Evolutionary conservation across 2,113 vertebrate genomes (phyloP).

Genomic region (Eudorcas thomsonii): DNA sequence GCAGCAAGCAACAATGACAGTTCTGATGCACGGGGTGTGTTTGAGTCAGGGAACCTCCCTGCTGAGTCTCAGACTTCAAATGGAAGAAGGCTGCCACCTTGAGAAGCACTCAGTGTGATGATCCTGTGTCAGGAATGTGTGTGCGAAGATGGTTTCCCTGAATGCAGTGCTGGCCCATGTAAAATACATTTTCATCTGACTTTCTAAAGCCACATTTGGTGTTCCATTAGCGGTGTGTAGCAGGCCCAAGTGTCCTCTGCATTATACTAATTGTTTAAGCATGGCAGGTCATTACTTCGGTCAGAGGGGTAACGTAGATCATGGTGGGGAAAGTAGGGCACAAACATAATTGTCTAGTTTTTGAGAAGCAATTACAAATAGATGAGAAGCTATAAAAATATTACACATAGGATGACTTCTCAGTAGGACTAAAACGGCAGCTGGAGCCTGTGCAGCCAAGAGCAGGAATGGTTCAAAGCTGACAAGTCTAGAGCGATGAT

Average conservation of each 20-base stretch:
- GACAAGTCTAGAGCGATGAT: conserved; percentile 64
- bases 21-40: neutral
- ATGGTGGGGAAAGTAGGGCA: conserved; percentile 46
- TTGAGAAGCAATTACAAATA: conserved; percentile 77
- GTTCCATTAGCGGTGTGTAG: conserved; percentile 60
- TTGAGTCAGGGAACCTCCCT: neutral
- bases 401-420: conserved; percentile 60
- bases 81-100: neutral
- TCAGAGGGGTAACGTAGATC: conserved; percentile 62
- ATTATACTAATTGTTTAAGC: conserved; percentile 75
- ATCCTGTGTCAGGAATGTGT: neutral
- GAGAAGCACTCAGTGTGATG: neutral
- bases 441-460: conserved; percentile 43
- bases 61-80: neutral
- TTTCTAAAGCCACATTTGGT: conserved; percentile 63
- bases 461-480: conserved; percentile 52
- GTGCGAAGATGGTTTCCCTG: neutral
- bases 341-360: conserved; percentile 75
- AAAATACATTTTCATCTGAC: conserved; percentile 58
- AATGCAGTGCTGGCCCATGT: neutral
- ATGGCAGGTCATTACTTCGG: conserved; percentile 76
- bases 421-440: conserved; percentile 47
- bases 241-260: conserved; percentile 71
- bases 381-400: conserved; percentile 75
- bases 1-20: neutral